Evolutionary conservation across 2,797 vertebrate species (phyloP).

Genomic region (Aplochiton taeniatus): DNA sequence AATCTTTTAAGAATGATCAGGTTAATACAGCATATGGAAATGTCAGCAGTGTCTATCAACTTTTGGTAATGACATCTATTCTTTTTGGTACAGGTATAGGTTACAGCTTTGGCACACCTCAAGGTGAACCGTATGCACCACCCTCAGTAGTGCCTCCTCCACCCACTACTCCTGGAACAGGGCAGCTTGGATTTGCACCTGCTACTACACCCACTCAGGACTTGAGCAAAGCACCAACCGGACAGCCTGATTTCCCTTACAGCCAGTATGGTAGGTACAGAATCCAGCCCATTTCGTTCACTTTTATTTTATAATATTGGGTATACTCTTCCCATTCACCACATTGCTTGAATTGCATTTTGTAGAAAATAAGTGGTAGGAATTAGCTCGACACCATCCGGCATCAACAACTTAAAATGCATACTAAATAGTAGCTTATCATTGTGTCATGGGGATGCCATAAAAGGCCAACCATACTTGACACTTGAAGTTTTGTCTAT

Average conservation of each 20-base stretch:
- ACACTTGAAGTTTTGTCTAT: slow-evolving; percentile 33
- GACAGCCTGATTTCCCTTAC: slow-evolving; percentile 95
- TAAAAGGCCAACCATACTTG: slow-evolving; percentile 48
- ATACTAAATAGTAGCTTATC: slow-evolving; percentile 52
- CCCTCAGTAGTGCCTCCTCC: slow-evolving; percentile 89
- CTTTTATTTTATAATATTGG: slow-evolving; percentile 1
- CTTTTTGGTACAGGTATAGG: slow-evolving; percentile 55
- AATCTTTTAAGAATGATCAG: too few relatives aligned
- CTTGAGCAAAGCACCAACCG: slow-evolving; percentile 94
- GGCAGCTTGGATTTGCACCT: slow-evolving; percentile 90
- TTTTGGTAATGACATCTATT: neutral
- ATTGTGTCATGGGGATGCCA: slow-evolving; percentile 53
- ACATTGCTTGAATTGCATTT: too few relatives aligned
- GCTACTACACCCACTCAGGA: slow-evolving; percentile 96
- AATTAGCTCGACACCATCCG: slow-evolving; percentile 61
- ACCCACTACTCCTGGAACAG: slow-evolving; percentile 90
- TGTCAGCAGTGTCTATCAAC: too few relatives aligned
- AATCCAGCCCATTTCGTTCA: slow-evolving; percentile 3
- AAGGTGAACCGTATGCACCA: slow-evolving; percentile 95
- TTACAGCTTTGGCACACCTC: slow-evolving; percentile 94
- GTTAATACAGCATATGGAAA: too few relatives aligned
- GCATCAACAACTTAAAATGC: slow-evolving; percentile 69
- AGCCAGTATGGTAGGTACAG: slow-evolving; percentile 95
- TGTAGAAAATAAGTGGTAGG: slow-evolving; percentile 53
- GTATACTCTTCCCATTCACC: slow-evolving; percentile 37